A percentile compares a stretch with the other conserved stretches of the same genome.
These are phyloP conservation scores for Acanthosepion lycidas DNA, from an alignment of 2,888 invertebrate species.

Conservation along the genomic window DNA sequence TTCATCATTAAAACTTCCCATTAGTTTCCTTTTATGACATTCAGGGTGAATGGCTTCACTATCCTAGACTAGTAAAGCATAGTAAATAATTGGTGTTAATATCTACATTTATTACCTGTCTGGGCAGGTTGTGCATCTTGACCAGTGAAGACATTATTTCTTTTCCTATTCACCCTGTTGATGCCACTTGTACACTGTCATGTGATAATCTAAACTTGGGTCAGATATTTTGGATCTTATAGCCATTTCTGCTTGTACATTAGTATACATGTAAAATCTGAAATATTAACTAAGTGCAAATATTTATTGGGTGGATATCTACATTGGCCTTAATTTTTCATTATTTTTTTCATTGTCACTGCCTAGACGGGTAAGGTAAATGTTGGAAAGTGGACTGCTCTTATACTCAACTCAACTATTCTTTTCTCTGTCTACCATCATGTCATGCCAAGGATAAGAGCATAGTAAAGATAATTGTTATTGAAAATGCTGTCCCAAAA, in stretches of 20 bases:
- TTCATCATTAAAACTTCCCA: constrained; percentile 33
- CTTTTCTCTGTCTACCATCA: too few species aligned
- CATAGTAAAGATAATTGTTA: too few species aligned
- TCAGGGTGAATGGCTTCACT: constrained; percentile 14
- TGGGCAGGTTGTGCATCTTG: not conserved
- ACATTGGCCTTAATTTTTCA: too few species aligned
- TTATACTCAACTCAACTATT: too few species aligned
- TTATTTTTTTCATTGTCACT: too few species aligned
- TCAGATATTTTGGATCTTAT: not conserved
- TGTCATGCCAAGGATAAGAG: too few species aligned
- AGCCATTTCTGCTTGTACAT: not conserved
- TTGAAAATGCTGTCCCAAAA: too few species aligned
- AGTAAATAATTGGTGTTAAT: constrained; percentile 14
- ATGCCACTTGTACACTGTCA: not conserved
- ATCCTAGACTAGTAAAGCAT: not conserved
- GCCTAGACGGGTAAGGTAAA: too few species aligned
- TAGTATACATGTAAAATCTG: not conserved
- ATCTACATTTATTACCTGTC: constrained; percentile 20
- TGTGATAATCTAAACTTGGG: not conserved
- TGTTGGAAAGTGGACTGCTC: too few species aligned
- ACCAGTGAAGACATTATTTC: not conserved
- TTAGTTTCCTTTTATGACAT: constrained; percentile 9
- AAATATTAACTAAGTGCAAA: not conserved
- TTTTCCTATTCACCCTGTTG: not conserved
- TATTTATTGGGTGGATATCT: not conserved